Percentiles rank a stretch among this genome's conserved stretches.
These are phyloP conservation scores for Pelecanus crispus DNA, from an alignment of 2,113 vertebrate species.

Conservation along the genomic window DNA sequence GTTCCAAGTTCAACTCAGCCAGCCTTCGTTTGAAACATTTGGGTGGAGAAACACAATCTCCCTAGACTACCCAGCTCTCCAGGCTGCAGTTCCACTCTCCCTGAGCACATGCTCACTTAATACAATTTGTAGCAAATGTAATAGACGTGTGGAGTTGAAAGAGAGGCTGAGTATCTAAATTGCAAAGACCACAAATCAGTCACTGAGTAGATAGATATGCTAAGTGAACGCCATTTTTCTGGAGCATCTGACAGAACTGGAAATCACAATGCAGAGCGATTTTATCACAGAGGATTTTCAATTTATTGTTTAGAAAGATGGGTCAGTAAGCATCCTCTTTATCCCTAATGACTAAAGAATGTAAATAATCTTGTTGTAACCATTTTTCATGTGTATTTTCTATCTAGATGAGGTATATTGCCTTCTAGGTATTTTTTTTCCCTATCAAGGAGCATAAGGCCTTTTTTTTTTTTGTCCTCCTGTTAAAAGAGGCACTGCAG, in stretches of 20 bases:
- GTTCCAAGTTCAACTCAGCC: not conserved
- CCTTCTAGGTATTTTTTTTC: constrained; percentile 9
- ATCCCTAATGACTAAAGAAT: constrained; percentile 70
- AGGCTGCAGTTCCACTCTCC: not conserved
- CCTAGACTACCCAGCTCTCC: not conserved
- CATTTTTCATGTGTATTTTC: constrained; percentile 63
- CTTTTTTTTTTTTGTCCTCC: not conserved
- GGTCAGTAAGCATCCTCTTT: constrained; percentile 66
- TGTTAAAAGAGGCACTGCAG: constrained; percentile 22
- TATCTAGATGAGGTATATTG: constrained; percentile 52
- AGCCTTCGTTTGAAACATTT: not conserved
- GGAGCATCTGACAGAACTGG: constrained; percentile 61
- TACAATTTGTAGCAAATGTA: constrained; percentile 47
- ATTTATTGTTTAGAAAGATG: constrained; percentile 69
- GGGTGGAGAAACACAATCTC: not conserved
- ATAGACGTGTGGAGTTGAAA: constrained; percentile 39
- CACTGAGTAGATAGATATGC: constrained; percentile 39
- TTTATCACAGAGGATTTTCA: constrained; percentile 72
- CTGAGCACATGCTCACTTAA: not conserved
- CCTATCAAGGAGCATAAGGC: not conserved
- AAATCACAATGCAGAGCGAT: constrained; percentile 55
- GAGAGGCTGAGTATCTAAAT: constrained; percentile 61
- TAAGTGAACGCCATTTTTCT: constrained; percentile 63
- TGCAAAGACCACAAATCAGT: constrained; percentile 58
- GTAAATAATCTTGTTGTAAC: constrained; percentile 65